phyloP scores from a whole-genome alignment of 2,797 vertebrate species.

The Melanogrammus aeglefinus region DNA sequence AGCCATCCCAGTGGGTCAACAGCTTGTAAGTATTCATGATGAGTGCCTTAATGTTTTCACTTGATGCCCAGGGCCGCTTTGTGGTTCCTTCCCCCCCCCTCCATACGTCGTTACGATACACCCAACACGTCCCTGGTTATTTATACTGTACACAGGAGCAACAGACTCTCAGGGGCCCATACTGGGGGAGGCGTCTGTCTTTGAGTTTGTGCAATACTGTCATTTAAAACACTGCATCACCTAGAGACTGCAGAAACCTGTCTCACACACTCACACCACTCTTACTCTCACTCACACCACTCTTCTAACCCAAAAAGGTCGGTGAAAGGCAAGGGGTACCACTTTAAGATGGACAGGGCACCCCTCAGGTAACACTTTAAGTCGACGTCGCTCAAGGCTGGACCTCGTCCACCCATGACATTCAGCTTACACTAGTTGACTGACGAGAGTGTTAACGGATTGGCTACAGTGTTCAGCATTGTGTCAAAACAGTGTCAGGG shows the following conservation, averaged over 20 bases:
- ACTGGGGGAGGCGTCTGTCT: constrained; percentile 47
- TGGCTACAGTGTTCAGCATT: not conserved
- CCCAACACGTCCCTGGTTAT: constrained; percentile 65
- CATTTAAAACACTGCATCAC: constrained; percentile 66
- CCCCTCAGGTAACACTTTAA: not conserved
- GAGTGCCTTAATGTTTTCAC: constrained; percentile 68
- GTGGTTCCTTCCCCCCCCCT: constrained; percentile 59
- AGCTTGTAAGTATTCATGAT: constrained; percentile 72
- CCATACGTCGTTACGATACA: constrained; percentile 62
- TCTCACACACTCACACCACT: not conserved
- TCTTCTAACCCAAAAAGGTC: not conserved
- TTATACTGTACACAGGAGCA: constrained; percentile 65
- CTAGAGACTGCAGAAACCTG: constrained; percentile 19
- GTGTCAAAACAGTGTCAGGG: not conserved
- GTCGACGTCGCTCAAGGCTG: not conserved
- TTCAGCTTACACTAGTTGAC: not conserved
- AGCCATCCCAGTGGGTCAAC: constrained; percentile 70
- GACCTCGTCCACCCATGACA: not conserved
- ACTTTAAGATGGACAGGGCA: no score
- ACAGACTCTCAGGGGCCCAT: constrained; percentile 49
- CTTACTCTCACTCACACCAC: no score
- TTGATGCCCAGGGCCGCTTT: constrained; percentile 50
- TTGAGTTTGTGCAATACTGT: constrained; percentile 66
- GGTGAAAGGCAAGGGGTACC: not conserved
- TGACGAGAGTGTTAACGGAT: not conserved